Conservation (phyloP, 2,888 invertebrate species). For the Globia sparganii region DNA sequence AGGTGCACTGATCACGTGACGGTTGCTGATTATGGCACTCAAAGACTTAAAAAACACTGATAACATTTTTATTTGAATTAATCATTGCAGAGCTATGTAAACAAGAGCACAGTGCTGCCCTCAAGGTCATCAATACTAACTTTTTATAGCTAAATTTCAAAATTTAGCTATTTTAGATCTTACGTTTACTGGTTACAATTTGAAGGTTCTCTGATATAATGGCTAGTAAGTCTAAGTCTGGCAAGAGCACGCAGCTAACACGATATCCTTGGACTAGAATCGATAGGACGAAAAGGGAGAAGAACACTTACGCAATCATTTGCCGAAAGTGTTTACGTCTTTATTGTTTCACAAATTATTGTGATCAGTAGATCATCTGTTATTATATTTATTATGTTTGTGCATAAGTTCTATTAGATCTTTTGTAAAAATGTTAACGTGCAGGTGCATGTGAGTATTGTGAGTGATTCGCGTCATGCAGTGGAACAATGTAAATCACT, state of each 20-base stretch:
- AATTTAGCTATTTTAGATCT: slow-evolving; percentile 16
- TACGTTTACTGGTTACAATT: slow-evolving; percentile 33
- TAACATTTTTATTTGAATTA: too few species aligned
- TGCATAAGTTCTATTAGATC: background rate
- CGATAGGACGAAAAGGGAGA: slow-evolving; percentile 34
- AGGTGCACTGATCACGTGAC: too few species aligned
- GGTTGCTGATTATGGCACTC: too few species aligned
- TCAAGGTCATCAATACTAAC: slow-evolving; percentile 16
- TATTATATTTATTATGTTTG: too few species aligned
- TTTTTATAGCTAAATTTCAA: slow-evolving; percentile 13
- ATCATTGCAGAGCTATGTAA: too few species aligned
- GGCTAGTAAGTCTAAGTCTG: background rate
- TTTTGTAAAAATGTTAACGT: background rate
- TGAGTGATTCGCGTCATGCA: slow-evolving; percentile 10
- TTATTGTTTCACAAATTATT: background rate
- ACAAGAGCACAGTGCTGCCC: too few species aligned
- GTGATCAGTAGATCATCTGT: background rate
- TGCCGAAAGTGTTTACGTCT: background rate
- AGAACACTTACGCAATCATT: slow-evolving; percentile 13
- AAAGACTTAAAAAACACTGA: too few species aligned
- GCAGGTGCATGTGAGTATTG: background rate
- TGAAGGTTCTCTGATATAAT: slow-evolving; percentile 35
- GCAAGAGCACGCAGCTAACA: slow-evolving; percentile 39
- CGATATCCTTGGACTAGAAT: slow-evolving; percentile 64
- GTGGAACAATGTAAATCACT: slow-evolving; percentile 37